Evolutionary conservation across 2,797 vertebrate genomes (phyloP).

Genomic region (Muscicapa comitata): DNA sequence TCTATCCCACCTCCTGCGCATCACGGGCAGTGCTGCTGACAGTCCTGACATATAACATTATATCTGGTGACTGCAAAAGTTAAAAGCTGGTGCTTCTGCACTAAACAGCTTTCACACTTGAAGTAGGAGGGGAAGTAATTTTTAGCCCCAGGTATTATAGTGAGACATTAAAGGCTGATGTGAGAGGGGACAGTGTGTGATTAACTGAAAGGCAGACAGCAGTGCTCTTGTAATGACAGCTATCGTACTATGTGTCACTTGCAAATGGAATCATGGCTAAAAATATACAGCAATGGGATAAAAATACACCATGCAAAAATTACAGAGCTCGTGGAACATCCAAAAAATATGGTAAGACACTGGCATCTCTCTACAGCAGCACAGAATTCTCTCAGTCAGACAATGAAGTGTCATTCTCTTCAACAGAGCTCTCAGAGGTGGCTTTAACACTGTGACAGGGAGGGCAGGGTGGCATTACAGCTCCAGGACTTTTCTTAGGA

Average conservation of each 20-base stretch:
- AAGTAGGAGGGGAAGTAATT: not conserved
- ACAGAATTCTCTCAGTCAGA: not conserved
- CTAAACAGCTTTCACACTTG: not conserved
- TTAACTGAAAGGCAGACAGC: not conserved
- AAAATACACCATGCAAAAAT: not conserved
- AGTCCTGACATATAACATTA: not conserved
- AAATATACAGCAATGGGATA: not conserved
- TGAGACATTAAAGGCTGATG: not conserved
- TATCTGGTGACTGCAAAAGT: not conserved
- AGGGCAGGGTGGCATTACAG: not conserved
- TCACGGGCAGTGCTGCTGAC: not conserved
- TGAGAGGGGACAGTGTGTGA: not conserved
- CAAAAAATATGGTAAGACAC: not conserved
- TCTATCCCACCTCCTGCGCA: not conserved
- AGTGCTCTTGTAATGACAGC: not conserved
- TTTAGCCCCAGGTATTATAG: constrained; percentile 22
- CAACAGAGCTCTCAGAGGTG: fast-evolving
- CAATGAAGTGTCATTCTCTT: not conserved
- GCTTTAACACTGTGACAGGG: not conserved
- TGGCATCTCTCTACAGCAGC: not conserved
- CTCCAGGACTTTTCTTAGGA: not conserved
- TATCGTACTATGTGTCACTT: not conserved
- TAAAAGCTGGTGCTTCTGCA: not conserved
- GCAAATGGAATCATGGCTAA: not conserved
- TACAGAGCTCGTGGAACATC: not conserved